Conservation (phyloP, 2,888 invertebrate genomes). For the Psococerastis gibbosa region DNA sequence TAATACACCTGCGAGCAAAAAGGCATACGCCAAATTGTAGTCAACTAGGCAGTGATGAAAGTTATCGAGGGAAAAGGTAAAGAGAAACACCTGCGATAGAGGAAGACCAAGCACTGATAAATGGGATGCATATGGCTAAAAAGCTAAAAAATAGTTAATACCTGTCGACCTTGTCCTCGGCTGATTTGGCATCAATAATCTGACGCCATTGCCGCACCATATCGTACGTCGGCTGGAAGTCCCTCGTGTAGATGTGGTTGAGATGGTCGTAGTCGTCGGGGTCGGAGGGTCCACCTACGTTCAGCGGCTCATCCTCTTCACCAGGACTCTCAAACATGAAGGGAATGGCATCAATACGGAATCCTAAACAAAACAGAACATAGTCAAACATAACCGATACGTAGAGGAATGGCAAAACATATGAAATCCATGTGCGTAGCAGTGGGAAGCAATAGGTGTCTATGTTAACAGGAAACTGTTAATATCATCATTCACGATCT, state of each 20-base stretch:
- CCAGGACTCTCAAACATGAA: conserved; percentile 18
- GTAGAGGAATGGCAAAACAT: no score
- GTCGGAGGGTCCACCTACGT: conserved; percentile 17
- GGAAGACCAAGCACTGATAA: no score
- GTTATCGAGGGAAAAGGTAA: background rate
- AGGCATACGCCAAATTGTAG: no score
- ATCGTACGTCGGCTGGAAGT: conserved; percentile 36
- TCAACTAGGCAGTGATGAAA: no score
- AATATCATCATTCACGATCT: no score
- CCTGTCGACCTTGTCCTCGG: conserved; percentile 29
- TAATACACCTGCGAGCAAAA: conserved; percentile 28
- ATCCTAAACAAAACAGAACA: no score
- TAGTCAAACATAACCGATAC: no score
- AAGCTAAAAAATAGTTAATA: conserved; percentile 17
- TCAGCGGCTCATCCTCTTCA: conserved; percentile 27
- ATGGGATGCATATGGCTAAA: background rate
- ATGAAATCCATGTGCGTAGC: no score
- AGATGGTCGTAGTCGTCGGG: conserved; percentile 35
- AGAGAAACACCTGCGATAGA: no score
- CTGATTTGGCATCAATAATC: conserved; percentile 31
- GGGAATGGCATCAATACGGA: conserved; percentile 37
- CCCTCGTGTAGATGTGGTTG: conserved; percentile 40
- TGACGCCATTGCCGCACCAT: conserved; percentile 36
- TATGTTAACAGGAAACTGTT: no score
- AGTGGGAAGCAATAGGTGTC: no score